Evolutionary conservation across 2,797 vertebrate genomes (phyloP), one percentile per base, ranked within the genome.

Genomic region (Labeo calbasu): DNA sequence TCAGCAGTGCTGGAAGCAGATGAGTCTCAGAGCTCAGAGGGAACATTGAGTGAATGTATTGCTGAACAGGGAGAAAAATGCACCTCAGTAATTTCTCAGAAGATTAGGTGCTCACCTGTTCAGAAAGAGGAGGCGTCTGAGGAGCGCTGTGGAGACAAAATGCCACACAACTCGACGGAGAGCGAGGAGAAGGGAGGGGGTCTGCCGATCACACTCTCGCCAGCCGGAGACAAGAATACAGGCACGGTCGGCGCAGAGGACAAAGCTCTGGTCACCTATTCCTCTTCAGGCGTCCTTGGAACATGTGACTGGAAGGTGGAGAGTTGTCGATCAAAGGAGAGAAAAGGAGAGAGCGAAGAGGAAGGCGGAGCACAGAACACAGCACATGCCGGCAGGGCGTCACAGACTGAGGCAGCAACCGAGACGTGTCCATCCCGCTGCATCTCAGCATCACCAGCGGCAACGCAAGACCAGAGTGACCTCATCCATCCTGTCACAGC

Each of bases 391-490:
- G 81, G 85, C 77, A 91, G 89, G 90, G 89, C 91, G 91, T 93
- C 92, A 91, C 93, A 92, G 79, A 86, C 75, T 90, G 91, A 91
- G 90, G 91, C 79, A 89, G 91, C 90, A 89, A 91, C 86, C 8
- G 91, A 91, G 88, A 89, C 88, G 79, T 84, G 89, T 92, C 91
- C 92, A 88, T 92, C 92, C 92, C 90, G 85, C 80, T 73, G 93
- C 91, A 92, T 93, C 93, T 91, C 92, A 84, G 91, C 94, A 92
- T 93, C 93, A 93, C 92, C 86, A 92, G 87, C 90, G 88, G 91
- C 92, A 90, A 89, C 90, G 89, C 90, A 89, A 88, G 85, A 90
- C 89, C 19, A 87, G 88, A 91, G 82, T 79, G 91, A 94, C 90
- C 48, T 86, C 83, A 89, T 85, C 84, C 87, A 88, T 86, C 84